Percentiles rank a stretch among this genome's conserved stretches.
These are phyloP conservation scores for Ploceus nigricollis DNA, from an alignment of 2,113 vertebrate species.

Conservation along the genomic window DNA sequence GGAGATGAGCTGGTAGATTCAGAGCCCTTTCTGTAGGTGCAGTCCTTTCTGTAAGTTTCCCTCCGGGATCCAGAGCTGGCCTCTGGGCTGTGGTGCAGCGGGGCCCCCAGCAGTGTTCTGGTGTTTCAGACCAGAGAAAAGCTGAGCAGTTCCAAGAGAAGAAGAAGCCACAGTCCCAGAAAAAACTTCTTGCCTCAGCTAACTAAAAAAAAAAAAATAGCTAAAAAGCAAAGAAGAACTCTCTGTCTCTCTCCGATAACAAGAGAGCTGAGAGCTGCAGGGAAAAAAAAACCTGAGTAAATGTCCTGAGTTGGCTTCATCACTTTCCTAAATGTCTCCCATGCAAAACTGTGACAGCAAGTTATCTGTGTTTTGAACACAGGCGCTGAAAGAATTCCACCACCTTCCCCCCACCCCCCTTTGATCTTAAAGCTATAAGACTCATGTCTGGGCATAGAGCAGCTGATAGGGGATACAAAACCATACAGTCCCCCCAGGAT, in stretches of 20 bases:
- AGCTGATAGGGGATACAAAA: neutral
- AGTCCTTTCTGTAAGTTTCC: neutral
- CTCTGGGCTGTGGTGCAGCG: fast-evolving
- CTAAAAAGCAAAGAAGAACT: neutral
- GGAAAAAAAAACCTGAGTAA: neutral
- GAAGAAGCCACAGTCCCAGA: neutral
- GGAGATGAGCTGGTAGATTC: neutral
- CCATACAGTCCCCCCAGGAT: neutral
- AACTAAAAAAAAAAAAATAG: neutral
- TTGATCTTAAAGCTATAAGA: neutral
- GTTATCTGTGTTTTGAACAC: neutral
- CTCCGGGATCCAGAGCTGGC: neutral
- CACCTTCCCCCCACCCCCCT: fast-evolving
- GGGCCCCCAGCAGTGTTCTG: neutral
- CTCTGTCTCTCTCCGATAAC: neutral
- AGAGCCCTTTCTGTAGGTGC: neutral
- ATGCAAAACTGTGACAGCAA: neutral
- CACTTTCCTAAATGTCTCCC: neutral
- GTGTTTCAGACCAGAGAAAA: neutral
- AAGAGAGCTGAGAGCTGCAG: fast-evolving
- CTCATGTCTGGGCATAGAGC: neutral
- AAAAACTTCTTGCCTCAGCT: neutral
- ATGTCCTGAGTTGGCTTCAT: neutral
- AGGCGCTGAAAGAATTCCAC: neutral
- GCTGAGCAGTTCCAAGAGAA: neutral